phyloP scores from a whole-genome alignment of 2,888 invertebrate genomes.

The Phlogophora meticulosa region DNA sequence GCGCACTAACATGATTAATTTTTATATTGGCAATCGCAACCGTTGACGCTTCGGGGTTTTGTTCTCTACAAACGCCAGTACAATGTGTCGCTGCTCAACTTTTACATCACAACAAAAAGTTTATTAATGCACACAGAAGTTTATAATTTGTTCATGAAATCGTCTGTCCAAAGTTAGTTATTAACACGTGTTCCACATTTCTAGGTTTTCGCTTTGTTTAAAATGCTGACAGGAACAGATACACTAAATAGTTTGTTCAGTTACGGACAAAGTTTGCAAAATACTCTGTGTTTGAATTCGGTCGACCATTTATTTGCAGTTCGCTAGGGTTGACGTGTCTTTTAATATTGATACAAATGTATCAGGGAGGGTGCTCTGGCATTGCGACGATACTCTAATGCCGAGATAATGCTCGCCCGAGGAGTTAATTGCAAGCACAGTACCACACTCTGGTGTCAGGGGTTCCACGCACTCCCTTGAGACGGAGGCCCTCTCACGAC shows the following conservation, averaged over 20 bases:
- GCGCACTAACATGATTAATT: slow-evolving; percentile 86
- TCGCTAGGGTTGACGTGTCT: slow-evolving; percentile 16
- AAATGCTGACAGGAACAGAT: neutral
- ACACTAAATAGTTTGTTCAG: slow-evolving; percentile 26
- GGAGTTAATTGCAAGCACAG: slow-evolving; percentile 89
- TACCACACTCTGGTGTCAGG: slow-evolving; percentile 82
- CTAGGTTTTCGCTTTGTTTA: slow-evolving; percentile 21
- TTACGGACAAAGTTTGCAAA: slow-evolving; percentile 22
- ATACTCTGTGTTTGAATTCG: slow-evolving; percentile 10
- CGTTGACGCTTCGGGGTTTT: slow-evolving; percentile 73
- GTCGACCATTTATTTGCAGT: slow-evolving; percentile 11
- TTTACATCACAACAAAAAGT: slow-evolving; percentile 26
- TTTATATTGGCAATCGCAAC: slow-evolving; percentile 83
- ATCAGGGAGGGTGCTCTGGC: slow-evolving; percentile 53
- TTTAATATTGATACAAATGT: slow-evolving; percentile 67
- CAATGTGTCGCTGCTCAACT: slow-evolving; percentile 55
- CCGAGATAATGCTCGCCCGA: slow-evolving; percentile 85
- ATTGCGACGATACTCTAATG: slow-evolving; percentile 76
- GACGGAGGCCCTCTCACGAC: slow-evolving; percentile 56
- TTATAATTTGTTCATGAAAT: slow-evolving; percentile 30
- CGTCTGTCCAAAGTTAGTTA: slow-evolving; percentile 28
- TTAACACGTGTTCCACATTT: slow-evolving; percentile 11
- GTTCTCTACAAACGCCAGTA: slow-evolving; percentile 63
- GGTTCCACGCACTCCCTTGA: slow-evolving; percentile 77
- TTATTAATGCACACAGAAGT: slow-evolving; percentile 18